Evolutionary conservation across 92 coral and sea anemone species (phyloP).

Genomic region (Palythoa caribaeorum): DNA sequence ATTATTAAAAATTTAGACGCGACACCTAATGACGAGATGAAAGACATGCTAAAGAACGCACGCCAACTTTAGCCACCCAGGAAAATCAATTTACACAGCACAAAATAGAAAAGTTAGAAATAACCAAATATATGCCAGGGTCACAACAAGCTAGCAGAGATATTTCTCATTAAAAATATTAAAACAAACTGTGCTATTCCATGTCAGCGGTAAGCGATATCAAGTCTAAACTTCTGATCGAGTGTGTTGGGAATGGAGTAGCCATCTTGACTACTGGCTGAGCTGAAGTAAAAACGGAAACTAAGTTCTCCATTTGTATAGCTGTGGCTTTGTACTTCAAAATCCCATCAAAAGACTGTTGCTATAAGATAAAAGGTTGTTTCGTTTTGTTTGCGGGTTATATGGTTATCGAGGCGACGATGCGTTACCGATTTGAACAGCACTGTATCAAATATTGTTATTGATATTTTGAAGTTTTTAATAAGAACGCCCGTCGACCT

Average conservation of each 20-base stretch:
- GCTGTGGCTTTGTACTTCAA: not conserved
- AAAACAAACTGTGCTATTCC: not conserved
- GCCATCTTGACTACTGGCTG: not conserved
- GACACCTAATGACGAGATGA: constrained; percentile 42
- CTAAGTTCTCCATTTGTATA: not conserved
- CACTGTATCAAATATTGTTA: not conserved
- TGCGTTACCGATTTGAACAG: not conserved
- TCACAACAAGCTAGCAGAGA: constrained; percentile 10
- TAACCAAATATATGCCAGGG: constrained; percentile 15
- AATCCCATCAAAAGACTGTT: not conserved
- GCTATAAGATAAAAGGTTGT: not conserved
- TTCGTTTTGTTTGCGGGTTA: constrained; percentile 16
- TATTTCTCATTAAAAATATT: not conserved
- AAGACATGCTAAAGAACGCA: constrained; percentile 11
- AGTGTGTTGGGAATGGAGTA: not conserved
- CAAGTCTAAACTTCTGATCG: not conserved
- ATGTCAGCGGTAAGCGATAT: not conserved
- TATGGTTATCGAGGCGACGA: not conserved
- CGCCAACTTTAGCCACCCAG: constrained; percentile 30
- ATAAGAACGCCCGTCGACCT: constrained; percentile 29
- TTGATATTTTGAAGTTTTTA: not conserved
- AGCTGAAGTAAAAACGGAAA: not conserved
- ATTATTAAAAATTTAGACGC: not conserved
- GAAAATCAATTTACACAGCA: constrained; percentile 19
- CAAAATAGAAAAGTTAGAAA: not conserved